Evolutionary conservation across 2,888 invertebrate species (phyloP), one percentile per base, ranked within the genome.

Genomic region (Vesta saturnalis): DNA sequence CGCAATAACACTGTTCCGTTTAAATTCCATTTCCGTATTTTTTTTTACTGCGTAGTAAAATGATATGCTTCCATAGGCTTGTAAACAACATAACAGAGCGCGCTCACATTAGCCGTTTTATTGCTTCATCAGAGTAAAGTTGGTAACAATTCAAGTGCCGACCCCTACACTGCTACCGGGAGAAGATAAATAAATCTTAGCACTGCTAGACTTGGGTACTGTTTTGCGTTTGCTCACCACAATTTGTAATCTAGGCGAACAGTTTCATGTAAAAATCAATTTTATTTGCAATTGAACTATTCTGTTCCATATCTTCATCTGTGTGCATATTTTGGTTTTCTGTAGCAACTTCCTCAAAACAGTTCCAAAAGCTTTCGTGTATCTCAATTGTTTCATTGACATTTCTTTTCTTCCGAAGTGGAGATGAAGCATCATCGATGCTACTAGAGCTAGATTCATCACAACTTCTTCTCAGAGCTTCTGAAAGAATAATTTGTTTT

Each of bases 381-480:
- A 12, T 46, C n/a, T 15, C 46, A n/a, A n/a, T 5, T 46, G 15
- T 46, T 4, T 46, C n/a, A 14, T 46, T 4, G 4, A 4, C 46
- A 14, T 46, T 15, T 5, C 4, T 46, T 4, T 46, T 46, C n/a
- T n/a, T n/a, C n/a, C n/a, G n/a, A n/a, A n/a, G n/a, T n/a, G n/a
- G n/a, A n/a, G n/a, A n/a, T n/a, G n/a, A n/a, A 12, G 4, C n/a
- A 8, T 14, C 46, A 10, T 62, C 59, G 69, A 77, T 10, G 10
- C 30, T 30, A 30, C 30, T 30, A 30, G 30, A 10, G n/a, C n/a
- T n/a, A n/a, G n/a, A n/a, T 10, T 30, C 78, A 71, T 77, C 73
- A 71, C 72, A 77, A 73, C 64, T 69, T 57, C 59, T 71, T 77
- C 76, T 76, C 47, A n/a, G n/a, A n/a, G n/a, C n/a, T n/a, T n/a